phyloP scores from a whole-genome alignment of 1,140 invertebrate species.

The Drosophila leontia region DNA sequence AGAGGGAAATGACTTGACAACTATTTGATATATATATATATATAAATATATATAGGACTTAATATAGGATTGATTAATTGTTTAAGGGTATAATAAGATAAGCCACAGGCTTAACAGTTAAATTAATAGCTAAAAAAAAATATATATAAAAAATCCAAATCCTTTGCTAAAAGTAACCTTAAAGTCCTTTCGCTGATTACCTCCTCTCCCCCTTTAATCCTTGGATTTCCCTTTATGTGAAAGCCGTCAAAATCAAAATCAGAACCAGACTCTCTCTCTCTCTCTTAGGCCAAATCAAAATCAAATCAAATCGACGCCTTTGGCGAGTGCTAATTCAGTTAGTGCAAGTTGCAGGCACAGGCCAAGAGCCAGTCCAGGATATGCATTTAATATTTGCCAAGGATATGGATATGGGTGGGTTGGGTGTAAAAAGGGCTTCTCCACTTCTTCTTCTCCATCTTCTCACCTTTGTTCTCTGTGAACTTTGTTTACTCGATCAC shows the following conservation, averaged over 20 bases:
- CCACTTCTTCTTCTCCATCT: not conserved
- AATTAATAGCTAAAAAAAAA: not conserved
- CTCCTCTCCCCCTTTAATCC: not conserved
- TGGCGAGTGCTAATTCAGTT: conserved; percentile 43
- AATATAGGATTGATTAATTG: conserved; percentile 3
- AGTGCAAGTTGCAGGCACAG: conserved; percentile 9
- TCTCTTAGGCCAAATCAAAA: conserved; percentile 17
- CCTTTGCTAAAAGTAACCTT: not conserved
- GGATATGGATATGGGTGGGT: conserved; percentile 20
- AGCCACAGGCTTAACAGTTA: not conserved
- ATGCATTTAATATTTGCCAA: conserved; percentile 56
- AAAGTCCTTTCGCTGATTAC: not conserved
- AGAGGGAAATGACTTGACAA: not conserved
- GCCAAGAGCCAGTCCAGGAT: conserved; percentile 35
- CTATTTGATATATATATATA: not conserved
- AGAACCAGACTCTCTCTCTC: not conserved
- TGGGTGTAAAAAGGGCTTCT: no score
- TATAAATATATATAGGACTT: not conserved
- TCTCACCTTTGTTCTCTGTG: conserved; percentile 60
- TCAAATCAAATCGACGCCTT: conserved; percentile 53
- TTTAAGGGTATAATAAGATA: not conserved
- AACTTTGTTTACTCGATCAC: conserved; percentile 75
- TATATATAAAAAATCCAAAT: not conserved
- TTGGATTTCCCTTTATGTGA: not conserved
- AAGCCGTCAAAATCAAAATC: conserved; percentile 3